Conservation (phyloP, 2,113 vertebrate species). For the Clinocottus analis region DNA sequence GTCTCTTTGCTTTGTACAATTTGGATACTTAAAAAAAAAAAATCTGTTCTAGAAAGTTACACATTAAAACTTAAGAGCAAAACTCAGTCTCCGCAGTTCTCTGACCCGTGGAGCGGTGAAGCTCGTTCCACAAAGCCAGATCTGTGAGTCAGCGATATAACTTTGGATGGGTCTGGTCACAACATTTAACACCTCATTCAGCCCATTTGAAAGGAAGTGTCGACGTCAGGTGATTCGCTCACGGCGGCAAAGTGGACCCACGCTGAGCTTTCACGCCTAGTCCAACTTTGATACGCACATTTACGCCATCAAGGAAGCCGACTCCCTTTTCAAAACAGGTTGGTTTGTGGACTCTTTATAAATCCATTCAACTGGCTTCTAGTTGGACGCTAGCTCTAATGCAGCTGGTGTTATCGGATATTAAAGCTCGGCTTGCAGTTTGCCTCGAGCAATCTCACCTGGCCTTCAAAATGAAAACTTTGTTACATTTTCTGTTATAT, state of each 20-base stretch:
- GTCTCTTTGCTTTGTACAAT: neutral
- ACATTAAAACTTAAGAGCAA: constrained; percentile 6
- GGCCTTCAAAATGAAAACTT: neutral
- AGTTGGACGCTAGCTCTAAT: neutral
- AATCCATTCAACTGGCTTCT: neutral
- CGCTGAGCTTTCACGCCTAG: neutral
- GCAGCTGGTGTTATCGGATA: neutral
- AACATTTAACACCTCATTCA: neutral
- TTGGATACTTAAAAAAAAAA: too few relatives aligned
- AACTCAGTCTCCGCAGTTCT: neutral
- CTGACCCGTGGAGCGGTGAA: neutral
- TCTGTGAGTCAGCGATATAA: constrained; percentile 25
- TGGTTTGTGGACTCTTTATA: neutral
- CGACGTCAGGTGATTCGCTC: neutral
- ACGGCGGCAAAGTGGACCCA: neutral
- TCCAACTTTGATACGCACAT: neutral
- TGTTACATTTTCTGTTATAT: neutral
- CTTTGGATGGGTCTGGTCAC: neutral
- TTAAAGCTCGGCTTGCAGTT: neutral
- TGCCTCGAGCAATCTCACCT: neutral
- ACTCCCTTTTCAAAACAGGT: neutral
- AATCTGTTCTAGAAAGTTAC: too few relatives aligned
- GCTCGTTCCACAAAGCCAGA: constrained; percentile 3
- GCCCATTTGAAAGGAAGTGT: neutral
- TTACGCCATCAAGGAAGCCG: neutral